Evolutionary conservation across 2,888 invertebrate genomes (phyloP), one percentile per base, ranked within the genome.

Genomic region (Thera obeliscata): DNA sequence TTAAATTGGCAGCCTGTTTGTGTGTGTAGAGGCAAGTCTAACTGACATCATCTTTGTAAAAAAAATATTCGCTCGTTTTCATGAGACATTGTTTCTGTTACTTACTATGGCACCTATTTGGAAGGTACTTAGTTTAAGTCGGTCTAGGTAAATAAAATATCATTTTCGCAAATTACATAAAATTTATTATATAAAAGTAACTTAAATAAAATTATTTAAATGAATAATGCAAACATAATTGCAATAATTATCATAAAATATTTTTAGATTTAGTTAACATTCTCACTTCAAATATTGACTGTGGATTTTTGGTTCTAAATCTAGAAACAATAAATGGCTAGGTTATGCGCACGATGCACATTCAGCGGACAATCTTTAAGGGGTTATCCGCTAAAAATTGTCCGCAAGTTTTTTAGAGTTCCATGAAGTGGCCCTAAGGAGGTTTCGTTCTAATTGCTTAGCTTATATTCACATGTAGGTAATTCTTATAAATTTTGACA

Each of bases 171-270:
- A 88, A 84, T 87, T 83, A 89, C 82, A 84, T 88, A 81, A 84
- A 80, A 83, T 87, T 88, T 87, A 87, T 89, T 81, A 79, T 88
- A 87, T 87, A 89, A 90, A 90, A 89, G 81, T 88, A 89, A 89
- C 84, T 81, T 81, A 81, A 87, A 85, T 82, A 75, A 85, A 85
- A 85, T 80, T 77, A 81, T 81, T 76, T 81, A 73, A 73, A 80
- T 83, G 78, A 81, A 76, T 74, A 81, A 76, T 81, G 87, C 87
- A 75, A 87, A 87, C 79, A 66, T 73, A 80, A 79, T 70, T 70
- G 43, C 60, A 73, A 78, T 77, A 77, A 64, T 52, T 76, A 63
- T 61, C 57, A 65, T 70, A 61, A 71, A 57, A 66, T 71, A 64
- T 61, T 66, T 60, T 71, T 67, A 69, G 52, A 36, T 57, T 61